Evolutionary conservation across 2,113 vertebrate species (phyloP).

Genomic region (Stercorarius parasiticus): DNA sequence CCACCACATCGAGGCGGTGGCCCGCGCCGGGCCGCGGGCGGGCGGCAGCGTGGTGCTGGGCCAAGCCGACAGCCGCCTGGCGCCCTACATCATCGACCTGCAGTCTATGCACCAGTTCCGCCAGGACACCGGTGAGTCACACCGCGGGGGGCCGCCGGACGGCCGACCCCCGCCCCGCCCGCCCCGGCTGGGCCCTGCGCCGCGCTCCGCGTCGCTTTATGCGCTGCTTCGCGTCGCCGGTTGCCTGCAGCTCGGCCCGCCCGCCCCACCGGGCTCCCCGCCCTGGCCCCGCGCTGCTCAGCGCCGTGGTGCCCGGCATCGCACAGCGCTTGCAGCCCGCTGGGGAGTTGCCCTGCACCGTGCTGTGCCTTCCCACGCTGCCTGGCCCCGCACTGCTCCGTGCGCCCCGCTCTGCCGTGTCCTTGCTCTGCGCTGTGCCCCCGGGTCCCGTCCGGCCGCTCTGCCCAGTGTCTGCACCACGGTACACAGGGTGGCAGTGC

Average conservation of each 20-base stretch:
- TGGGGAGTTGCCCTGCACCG: rapidly evolving
- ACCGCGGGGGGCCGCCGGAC: neutral
- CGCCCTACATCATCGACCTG: conserved; percentile 93
- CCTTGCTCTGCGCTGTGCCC: rapidly evolving
- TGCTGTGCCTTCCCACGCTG: neutral
- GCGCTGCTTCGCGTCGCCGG: neutral
- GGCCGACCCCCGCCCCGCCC: neutral
- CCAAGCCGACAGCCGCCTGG: conserved; percentile 89
- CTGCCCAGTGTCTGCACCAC: neutral
- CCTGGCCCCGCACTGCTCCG: neutral
- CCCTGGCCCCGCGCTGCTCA: neutral
- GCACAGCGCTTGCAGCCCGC: neutral
- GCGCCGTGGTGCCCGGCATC: neutral
- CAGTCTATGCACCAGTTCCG: conserved; percentile 96
- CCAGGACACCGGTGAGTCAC: conserved; percentile 89
- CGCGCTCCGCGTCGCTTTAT: neutral
- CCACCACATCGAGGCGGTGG: conserved; percentile 95
- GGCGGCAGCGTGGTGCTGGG: conserved; percentile 91
- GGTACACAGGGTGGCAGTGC: neutral
- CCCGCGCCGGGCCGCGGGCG: conserved; percentile 87
- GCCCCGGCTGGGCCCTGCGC: neutral
- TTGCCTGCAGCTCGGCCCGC: neutral
- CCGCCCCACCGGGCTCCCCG: neutral
- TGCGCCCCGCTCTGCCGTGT: neutral
- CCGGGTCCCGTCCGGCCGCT: neutral